Base-by-base conservation (phyloP, 2,888 invertebrate species). In the Drosophila mayaguana region DNA sequence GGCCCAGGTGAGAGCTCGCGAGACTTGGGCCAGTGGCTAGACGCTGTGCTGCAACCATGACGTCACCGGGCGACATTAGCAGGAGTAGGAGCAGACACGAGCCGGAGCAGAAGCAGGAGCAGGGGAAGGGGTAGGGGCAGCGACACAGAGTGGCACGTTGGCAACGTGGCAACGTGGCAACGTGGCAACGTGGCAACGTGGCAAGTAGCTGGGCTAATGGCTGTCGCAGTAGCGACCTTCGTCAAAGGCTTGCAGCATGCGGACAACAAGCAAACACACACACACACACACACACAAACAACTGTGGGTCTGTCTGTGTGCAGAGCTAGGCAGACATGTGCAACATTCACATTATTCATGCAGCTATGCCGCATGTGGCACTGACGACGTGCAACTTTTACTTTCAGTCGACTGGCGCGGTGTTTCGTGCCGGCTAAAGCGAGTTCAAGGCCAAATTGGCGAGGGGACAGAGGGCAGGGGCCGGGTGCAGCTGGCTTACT, bases 261-360 rank as follows among this genome's bases (percentile, higher is more conserved):
- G 72, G 72, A 71, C 54, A 55, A 55, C 50, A 62, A 38, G 50
- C 48, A 67, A 34, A 57, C 54, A 60, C 20, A 51, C 43, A 57
- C 11, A 59, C n/a, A 32, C 32, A 62, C n/a, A 70, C 36, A 54
- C 9, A 50, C 42, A 67, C 43, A 53, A n/a, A n/a, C n/a, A n/a
- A n/a, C n/a, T n/a, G n/a, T n/a, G n/a, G n/a, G n/a, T n/a, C n/a
- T n/a, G n/a, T n/a, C n/a, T n/a, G 32, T 11, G 11, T 34, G 32
- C 14, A 11, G 16, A 14, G 32, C 32, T 7, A 32, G 16, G 20
- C 43, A 22, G 38, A 54, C 34, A 40, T 54, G 34, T 54, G 60
- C 32, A 34, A 55, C 54, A 75, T 75, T 57, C 78, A 75, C 89
- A 84, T 84, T 84, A 89, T 89, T 78, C 88, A 84, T 84, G 84